Evolutionary conservation across 2,797 vertebrate species (phyloP).

Genomic region (Neoniphon sammara): DNA sequence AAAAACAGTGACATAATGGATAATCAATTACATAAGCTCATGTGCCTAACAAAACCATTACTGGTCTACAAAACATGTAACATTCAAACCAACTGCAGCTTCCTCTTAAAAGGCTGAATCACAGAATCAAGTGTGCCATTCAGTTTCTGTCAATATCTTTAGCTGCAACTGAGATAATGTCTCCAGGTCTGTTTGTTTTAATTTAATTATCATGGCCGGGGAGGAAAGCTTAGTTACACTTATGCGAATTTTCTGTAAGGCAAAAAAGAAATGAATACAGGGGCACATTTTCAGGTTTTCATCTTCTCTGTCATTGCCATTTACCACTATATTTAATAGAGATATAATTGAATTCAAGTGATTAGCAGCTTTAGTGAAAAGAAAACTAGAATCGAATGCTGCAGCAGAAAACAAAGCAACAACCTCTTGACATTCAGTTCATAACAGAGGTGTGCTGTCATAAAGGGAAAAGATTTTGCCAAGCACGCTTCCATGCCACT

Average conservation of each 20-base stretch:
- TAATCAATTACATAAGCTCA: slow-evolving; percentile 10
- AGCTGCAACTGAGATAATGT: slow-evolving; percentile 6
- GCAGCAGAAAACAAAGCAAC: slow-evolving; percentile 27
- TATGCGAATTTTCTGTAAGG: slow-evolving; percentile 44
- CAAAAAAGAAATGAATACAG: slow-evolving; percentile 59
- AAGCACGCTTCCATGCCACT: neutral
- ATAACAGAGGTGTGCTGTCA: slow-evolving; percentile 34
- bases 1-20: slow-evolving; percentile 13
- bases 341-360: slow-evolving; percentile 55
- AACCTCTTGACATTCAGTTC: slow-evolving; percentile 30
- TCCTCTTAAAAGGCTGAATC: slow-evolving; percentile 24
- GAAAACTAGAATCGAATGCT: slow-evolving; percentile 37
- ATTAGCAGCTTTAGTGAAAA: slow-evolving; percentile 55
- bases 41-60: slow-evolving; percentile 1
- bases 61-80: slow-evolving; percentile 13
- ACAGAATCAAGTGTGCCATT: slow-evolving; percentile 11
- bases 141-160: slow-evolving; percentile 30
- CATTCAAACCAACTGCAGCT: slow-evolving; percentile 4
- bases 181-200: slow-evolving; percentile 61
- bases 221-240: slow-evolving; percentile 59
- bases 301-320: slow-evolving; percentile 48
- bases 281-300: slow-evolving; percentile 63
- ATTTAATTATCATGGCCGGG: slow-evolving; percentile 56
- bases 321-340: slow-evolving; percentile 3
- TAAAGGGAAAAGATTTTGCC: slow-evolving; percentile 12